Percentiles rank a stretch among this genome's conserved stretches.
These are phyloP conservation scores for Heteronetta atricapilla DNA, from an alignment of 2,113 vertebrate species.

Conservation along the genomic window DNA sequence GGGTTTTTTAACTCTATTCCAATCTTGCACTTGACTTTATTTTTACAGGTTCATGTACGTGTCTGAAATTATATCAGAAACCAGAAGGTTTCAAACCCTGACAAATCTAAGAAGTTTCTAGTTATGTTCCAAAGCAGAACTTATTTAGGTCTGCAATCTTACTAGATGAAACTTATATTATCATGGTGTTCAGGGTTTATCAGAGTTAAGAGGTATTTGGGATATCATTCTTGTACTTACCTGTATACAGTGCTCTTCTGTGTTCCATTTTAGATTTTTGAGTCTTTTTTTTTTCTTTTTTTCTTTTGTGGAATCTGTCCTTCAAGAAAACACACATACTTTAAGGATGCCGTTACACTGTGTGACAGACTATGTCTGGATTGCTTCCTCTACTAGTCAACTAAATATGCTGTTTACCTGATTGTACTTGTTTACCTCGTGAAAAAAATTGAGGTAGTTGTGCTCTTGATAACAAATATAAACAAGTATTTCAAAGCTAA, in stretches of 20 bases:
- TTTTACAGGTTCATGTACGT: neutral
- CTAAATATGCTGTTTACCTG: neutral
- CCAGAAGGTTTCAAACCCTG: neutral
- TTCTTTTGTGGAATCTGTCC: neutral
- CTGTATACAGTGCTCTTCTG: neutral
- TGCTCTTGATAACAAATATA: neutral
- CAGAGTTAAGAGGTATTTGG: neutral
- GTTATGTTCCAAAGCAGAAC: neutral
- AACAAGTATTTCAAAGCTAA: neutral
- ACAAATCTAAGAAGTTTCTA: neutral
- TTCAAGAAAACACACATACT: accelerated
- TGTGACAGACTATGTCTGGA: neutral
- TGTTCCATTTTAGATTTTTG: neutral
- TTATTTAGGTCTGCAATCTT: neutral
- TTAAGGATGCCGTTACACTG: neutral
- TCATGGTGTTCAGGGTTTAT: neutral
- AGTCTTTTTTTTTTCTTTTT: neutral
- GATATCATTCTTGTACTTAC: neutral
- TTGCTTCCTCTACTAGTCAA: neutral
- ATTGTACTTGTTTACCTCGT: neutral
- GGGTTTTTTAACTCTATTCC: neutral
- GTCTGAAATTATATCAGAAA: neutral
- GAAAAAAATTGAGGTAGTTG: neutral
- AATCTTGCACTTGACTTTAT: neutral
- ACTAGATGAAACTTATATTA: neutral